Evolutionary conservation across 2,113 vertebrate genomes (phyloP), one percentile per base, ranked within the genome.

Genomic region (Thryonomys swinderianus): DNA sequence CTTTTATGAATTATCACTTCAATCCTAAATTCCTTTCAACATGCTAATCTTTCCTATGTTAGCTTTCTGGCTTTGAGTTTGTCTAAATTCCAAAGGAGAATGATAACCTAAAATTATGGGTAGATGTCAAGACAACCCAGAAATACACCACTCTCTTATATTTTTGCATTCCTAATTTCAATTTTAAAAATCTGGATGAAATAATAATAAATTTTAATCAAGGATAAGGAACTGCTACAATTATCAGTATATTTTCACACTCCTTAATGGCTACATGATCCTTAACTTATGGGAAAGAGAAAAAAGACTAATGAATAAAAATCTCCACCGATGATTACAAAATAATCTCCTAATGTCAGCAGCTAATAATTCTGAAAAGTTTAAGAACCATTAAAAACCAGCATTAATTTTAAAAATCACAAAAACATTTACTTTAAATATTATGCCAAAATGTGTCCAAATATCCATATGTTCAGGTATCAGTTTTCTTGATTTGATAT

Each of bases 401-500:
- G 48, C 61, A 85, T 57, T 98, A 93, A 97, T 95, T 96, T 96
- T 97, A 98, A 97, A 98, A 98, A 97, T 96, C 95, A 96, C 94
- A 97, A 96, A 96, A 97, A 97, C 93, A 96, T 96, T 96, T 57
- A 57, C 55, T 57, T 57, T 94, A 48, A 59, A 90, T 98, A 97
- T 88, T 96, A 98, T 91, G 95, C 94, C 96, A 97, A 98, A 97
- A 97, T 96, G 91, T 97, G 94, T 97, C 97, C 96, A 97, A 93
- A 97, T 96, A 97, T 79, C 97, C 90, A 84, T 81, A 94, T 67
- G 94, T 85, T 94, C 97, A 92, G 96, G 97, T 98, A 98, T 97
- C 93, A 98, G 62, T 97, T 97, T 96, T 95, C 90, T 96, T 96
- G 95, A 94, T 94, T 84, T 95, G 64, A 88, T 84, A 97, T 81